Percentiles rank a stretch among this genome's conserved stretches.
Evolutionary conservation across 1,140 invertebrate species (phyloP).

Genomic region (Diachasmimorpha longicaudata): DNA sequence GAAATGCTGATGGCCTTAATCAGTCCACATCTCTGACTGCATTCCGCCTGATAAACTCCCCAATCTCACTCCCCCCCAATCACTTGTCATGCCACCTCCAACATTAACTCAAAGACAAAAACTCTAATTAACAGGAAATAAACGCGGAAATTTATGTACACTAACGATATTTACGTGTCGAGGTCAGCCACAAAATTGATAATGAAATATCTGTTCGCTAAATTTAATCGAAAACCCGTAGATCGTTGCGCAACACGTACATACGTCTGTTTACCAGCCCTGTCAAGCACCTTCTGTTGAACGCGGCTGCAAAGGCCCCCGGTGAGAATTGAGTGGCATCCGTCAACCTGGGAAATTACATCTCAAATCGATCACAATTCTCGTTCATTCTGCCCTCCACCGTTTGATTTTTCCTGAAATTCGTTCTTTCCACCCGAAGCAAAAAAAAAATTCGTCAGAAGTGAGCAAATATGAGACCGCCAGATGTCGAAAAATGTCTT

Average conservation of each 20-base stretch:
- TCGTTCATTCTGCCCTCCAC: not conserved
- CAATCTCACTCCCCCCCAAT: not conserved
- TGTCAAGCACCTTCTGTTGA: not conserved
- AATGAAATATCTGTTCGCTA: constrained; percentile 8
- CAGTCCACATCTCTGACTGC: too few relatives aligned
- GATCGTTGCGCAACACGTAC: not conserved
- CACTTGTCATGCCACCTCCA: too few relatives aligned
- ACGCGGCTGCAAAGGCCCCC: not conserved
- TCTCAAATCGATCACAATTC: constrained; percentile 7
- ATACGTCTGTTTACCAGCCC: constrained; percentile 4
- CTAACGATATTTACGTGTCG: not conserved
- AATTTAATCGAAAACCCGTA: constrained; percentile 8
- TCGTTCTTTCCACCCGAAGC: not conserved
- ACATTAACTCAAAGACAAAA: too few relatives aligned
- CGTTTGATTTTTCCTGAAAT: not conserved
- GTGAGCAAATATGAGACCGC: not conserved
- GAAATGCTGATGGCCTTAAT: too few relatives aligned
- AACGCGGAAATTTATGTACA: not conserved
- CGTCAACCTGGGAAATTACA: not conserved
- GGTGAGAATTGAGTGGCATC: not conserved
- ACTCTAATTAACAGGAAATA: not conserved
- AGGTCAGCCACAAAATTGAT: not conserved
- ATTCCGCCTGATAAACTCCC: not conserved
- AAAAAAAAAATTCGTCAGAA: not conserved
- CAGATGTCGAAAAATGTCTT: too few relatives aligned